Evolutionary conservation across 1,140 invertebrate genomes (phyloP).

Genomic region (Scylla paramamosain): DNA sequence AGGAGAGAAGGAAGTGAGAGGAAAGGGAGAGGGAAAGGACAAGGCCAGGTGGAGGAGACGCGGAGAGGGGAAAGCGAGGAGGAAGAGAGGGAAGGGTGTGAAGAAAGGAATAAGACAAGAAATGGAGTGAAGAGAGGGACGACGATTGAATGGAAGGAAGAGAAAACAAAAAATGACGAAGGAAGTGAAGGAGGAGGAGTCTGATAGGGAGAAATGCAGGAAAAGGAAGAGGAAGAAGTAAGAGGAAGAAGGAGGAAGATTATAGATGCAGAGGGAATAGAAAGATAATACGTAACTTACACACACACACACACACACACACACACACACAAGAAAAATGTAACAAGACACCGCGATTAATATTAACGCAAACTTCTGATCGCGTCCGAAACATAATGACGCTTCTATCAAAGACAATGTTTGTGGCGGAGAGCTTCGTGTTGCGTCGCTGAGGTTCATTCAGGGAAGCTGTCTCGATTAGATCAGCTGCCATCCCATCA

Average conservation of each 20-base stretch:
- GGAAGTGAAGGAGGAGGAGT: too few relatives aligned
- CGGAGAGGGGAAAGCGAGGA: not conserved
- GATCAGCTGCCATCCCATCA: too few relatives aligned
- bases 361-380: too few relatives aligned
- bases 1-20: not conserved
- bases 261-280: not conserved
- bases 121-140: too few relatives aligned
- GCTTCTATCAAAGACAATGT: too few relatives aligned
- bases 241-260: not conserved
- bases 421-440: too few relatives aligned
- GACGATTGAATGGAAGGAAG: not conserved
- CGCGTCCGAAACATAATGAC: too few relatives aligned
- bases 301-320: constrained; percentile 16
- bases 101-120: not conserved
- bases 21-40: not conserved
- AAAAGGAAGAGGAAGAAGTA: not conserved
- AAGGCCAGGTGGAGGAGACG: not conserved
- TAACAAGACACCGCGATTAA: not conserved
- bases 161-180: not conserved
- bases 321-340: not conserved
- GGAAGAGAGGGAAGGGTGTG: not conserved
- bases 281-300: not conserved
- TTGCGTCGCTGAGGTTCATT: too few relatives aligned
- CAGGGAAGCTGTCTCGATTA: too few relatives aligned
- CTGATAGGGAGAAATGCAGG: not conserved